phyloP scores from a whole-genome alignment of 2,113 vertebrate genomes.

The Phalacrocorax brasilianus region DNA sequence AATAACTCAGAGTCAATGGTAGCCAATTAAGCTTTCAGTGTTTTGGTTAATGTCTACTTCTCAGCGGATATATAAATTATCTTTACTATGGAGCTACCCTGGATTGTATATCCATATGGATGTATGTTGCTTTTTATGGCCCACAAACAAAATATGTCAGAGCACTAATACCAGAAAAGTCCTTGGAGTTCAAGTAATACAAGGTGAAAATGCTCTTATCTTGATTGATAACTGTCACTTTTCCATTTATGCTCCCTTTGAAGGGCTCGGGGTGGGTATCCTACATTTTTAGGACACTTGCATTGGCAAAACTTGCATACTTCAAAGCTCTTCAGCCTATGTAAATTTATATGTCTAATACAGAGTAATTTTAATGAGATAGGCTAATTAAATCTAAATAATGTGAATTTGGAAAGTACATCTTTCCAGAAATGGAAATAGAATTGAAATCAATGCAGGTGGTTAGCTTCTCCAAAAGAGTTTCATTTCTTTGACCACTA shows the following conservation, averaged over 20 bases:
- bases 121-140: background rate
- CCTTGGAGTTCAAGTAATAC: background rate
- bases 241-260: background rate
- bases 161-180: background rate
- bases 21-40: background rate
- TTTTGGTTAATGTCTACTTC: background rate
- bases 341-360: background rate
- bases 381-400: background rate
- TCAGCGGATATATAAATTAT: background rate
- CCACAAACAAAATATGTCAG: background rate
- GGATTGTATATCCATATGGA: background rate
- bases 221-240: background rate
- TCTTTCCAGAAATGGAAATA: background rate
- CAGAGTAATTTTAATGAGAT: background rate
- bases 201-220: background rate
- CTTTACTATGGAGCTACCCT: background rate
- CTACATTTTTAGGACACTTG: background rate
- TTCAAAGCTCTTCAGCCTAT: background rate
- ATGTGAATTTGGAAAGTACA: background rate
- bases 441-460: background rate
- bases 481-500: background rate
- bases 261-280: background rate
- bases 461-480: background rate
- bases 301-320: background rate
- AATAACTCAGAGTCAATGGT: background rate